A percentile compares a stretch with the other conserved stretches of the same genome.
Conservation (phyloP, 1,140 invertebrate genomes). For the Drosophila mayri region DNA sequence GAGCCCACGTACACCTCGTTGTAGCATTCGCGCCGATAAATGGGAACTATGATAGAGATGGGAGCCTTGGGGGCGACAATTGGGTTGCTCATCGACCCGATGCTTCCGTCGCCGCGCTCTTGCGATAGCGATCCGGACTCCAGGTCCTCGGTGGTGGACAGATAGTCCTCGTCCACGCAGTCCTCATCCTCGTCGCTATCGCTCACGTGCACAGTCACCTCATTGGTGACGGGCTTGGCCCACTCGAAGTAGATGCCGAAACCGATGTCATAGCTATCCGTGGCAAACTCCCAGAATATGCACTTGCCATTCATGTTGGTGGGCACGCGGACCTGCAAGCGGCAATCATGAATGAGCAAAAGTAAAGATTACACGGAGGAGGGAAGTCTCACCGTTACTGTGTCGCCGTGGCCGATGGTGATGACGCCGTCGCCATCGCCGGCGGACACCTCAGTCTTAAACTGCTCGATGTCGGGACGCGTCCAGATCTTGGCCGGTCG, state of each 20-base stretch:
- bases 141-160: constrained; percentile 84
- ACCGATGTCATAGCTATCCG: constrained; percentile 99
- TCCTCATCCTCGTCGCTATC: constrained; percentile 92
- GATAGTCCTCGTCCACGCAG: constrained; percentile 86
- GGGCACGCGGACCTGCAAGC: constrained; percentile 93
- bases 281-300: constrained; percentile 99
- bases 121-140: constrained; percentile 78
- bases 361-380: neutral
- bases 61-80: constrained; percentile 86
- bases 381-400: constrained; percentile 90
- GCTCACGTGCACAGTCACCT: constrained; percentile 95
- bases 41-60: constrained; percentile 93
- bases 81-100: constrained; percentile 34
- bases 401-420: constrained; percentile 97
- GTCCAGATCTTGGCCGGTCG: constrained; percentile 98
- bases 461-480: constrained; percentile 94
- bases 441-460: constrained; percentile 96
- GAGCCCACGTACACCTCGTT: constrained; percentile 98
- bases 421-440: constrained; percentile 96
- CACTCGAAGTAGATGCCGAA: constrained; percentile 99
- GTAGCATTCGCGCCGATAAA: constrained; percentile 98
- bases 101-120: constrained; percentile 57
- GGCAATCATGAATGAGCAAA: neutral
- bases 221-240: constrained; percentile 93
- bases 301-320: constrained; percentile 97